Percentiles rank a stretch among this genome's conserved stretches.
Evolutionary conservation across 30 jellyfish, hydroid and myxozoan genomes (phyloP).

Genomic region (Nemopilema nomurai): DNA sequence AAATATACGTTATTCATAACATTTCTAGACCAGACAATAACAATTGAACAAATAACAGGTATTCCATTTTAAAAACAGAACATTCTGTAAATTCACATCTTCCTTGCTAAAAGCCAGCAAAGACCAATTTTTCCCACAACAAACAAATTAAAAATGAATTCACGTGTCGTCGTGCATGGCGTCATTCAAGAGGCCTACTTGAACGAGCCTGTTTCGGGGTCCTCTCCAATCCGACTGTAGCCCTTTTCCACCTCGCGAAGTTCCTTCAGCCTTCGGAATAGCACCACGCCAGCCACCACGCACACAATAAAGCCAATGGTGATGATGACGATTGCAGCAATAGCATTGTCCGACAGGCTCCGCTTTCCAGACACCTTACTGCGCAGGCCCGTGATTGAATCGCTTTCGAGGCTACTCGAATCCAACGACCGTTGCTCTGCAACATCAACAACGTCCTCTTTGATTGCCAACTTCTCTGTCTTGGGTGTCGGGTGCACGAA

Average conservation of each 20-base stretch:
- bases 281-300: conserved; percentile 92
- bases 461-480: conserved; percentile 17
- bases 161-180: too few species aligned
- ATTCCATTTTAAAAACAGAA: too few species aligned
- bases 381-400: conserved; percentile 24
- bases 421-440: conserved; percentile 72
- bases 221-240: conserved; percentile 64
- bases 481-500: conserved; percentile 43
- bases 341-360: conserved; percentile 77
- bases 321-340: conserved; percentile 92
- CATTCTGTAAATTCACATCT: not conserved
- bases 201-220: conserved; percentile 43
- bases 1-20: too few species aligned
- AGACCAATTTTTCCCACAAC: not conserved
- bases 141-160: too few species aligned
- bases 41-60: too few species aligned
- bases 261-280: conserved; percentile 84
- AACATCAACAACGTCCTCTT: conserved; percentile 54
- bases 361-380: conserved; percentile 40
- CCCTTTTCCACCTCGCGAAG: conserved; percentile 91
- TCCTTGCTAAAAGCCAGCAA: not conserved
- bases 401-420: conserved; percentile 12
- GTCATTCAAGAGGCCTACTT: not conserved
- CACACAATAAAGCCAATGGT: conserved; percentile 89
- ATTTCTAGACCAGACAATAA: too few species aligned